Evolutionary conservation across 1,140 invertebrate species (phyloP).

Genomic region (Leptopilina clavipes): DNA sequence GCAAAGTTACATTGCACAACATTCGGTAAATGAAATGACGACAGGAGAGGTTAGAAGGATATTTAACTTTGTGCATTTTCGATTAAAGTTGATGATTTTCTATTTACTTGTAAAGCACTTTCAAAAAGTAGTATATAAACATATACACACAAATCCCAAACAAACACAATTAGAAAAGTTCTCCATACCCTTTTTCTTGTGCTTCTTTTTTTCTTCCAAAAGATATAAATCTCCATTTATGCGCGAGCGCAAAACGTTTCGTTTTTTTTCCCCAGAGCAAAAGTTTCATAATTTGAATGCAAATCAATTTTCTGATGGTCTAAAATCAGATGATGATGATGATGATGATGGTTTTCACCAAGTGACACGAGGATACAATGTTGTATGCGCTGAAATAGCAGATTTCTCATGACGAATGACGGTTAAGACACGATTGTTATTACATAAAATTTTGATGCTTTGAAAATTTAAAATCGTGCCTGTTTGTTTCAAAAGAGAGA

Average conservation of each 20-base stretch:
- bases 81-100: conserved; percentile 22
- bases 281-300: too few relatives aligned
- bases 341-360: too few relatives aligned
- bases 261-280: too few relatives aligned
- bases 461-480: too few relatives aligned
- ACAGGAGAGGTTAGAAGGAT: conserved; percentile 6
- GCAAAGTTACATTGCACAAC: conserved; percentile 23
- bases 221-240: background rate
- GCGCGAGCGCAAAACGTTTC: too few relatives aligned
- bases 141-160: background rate
- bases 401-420: conserved; percentile 12
- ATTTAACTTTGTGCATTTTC: conserved; percentile 32
- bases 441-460: too few relatives aligned
- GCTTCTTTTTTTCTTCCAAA: background rate
- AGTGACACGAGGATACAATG: background rate
- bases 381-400: conserved; percentile 29
- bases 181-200: too few relatives aligned
- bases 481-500: too few relatives aligned
- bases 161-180: conserved; percentile 20
- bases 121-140: conserved; percentile 11
- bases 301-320: too few relatives aligned
- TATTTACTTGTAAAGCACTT: background rate
- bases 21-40: conserved; percentile 31
- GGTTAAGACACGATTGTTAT: conserved; percentile 3
- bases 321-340: too few relatives aligned